Evolutionary conservation across 2,888 invertebrate species (phyloP), one percentile per base, ranked within the genome.

Genomic region (Branchellion lobata): DNA sequence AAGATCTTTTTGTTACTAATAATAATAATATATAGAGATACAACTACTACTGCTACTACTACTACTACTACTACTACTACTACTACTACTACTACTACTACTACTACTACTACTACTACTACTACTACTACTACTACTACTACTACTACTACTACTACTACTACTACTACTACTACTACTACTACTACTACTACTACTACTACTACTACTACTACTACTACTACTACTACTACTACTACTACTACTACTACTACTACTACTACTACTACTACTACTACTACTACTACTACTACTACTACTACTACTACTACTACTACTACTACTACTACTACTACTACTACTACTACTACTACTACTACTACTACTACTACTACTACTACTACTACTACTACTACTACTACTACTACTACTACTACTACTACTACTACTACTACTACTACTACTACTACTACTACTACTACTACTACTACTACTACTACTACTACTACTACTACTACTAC

Each of bases 21-120:
- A 40, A 40, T 8, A 8, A 40, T 40, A 40, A n/a, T n/a, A n/a
- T n/a, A n/a, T 8, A 8, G 40, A 5, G 5, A 8, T 65, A 71
- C 33, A 24, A 65, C 65, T 65, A 65, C 65, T 65, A 65, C 65
- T 65, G 21, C 65, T 65, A 65, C 65, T 65, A 65, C 65, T 65
- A 65, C 65, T 65, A 65, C 65, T 65, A 65, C 65, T 65, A 65
- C 65, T 65, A 65, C n/a, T 65, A 65, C 65, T 65, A 65, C 65
- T 65, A 71, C 33, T 65, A 65, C 65, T 65, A 65, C 65, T 65
- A 65, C 65, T 65, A 65, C 65, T 65, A 65, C 65, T 65, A 65
- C 65, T 65, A 65, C 65, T 65, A 65, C 65, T 65, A 11, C 29
- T 65, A 65, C 65, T 65, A 65, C 65, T 24, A 65, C 65, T 65